Percentiles rank a stretch among this genome's conserved stretches.
phyloP scores from a whole-genome alignment of 2,888 invertebrate genomes.

The Coremacera marginata region DNA sequence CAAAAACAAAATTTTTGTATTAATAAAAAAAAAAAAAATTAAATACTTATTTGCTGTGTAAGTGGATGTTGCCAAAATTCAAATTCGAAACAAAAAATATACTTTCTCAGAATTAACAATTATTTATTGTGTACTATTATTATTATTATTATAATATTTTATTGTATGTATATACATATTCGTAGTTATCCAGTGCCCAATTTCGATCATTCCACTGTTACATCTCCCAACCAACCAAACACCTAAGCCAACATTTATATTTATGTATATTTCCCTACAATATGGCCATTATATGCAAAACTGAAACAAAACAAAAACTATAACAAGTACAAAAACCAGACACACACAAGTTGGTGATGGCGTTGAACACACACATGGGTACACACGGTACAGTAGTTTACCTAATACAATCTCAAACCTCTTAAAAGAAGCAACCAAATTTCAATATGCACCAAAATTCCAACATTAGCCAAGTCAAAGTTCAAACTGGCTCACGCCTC shows the following conservation, averaged over 20 bases:
- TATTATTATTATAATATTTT: conserved; percentile 20
- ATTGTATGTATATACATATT: conserved; percentile 17
- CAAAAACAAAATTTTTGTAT: neutral
- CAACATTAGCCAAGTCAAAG: conserved; percentile 10
- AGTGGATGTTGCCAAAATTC: conserved; percentile 29
- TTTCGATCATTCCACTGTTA: conserved; percentile 5
- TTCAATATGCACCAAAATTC: conserved; percentile 22
- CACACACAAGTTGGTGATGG: conserved; percentile 64
- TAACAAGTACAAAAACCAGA: conserved; percentile 47
- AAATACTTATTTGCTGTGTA: conserved; percentile 31
- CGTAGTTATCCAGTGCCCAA: conserved; percentile 3
- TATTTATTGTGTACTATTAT: conserved; percentile 20
- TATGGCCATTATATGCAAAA: conserved; percentile 11
- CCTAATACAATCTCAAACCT: conserved; percentile 39
- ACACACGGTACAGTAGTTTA: conserved; percentile 43
- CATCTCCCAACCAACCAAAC: neutral
- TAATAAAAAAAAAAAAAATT: neutral
- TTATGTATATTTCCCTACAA: conserved; percentile 16
- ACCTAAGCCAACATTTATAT: conserved; percentile 19
- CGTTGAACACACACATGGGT: conserved; percentile 57
- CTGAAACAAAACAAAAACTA: conserved; percentile 37
- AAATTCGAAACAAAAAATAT: neutral
- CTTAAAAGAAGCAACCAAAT: conserved; percentile 45
- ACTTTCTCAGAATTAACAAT: neutral
- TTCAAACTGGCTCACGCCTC: neutral